Evolutionary conservation across 2,888 invertebrate genomes (phyloP).

Genomic region (Protodeltote pygarga): DNA sequence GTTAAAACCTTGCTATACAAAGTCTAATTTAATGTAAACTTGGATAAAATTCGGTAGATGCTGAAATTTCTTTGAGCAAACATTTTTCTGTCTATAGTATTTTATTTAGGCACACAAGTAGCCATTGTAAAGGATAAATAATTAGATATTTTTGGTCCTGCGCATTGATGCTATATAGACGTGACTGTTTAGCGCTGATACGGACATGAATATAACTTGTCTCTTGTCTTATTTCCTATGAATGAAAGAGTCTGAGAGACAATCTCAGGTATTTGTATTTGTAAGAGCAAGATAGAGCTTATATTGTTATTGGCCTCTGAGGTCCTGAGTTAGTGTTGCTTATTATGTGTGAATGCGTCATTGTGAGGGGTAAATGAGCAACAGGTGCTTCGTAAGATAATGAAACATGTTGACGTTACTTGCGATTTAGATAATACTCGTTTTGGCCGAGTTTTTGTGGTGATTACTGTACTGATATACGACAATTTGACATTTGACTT

Average conservation of each 20-base stretch:
- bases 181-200: conserved; percentile 36
- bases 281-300: conserved; percentile 53
- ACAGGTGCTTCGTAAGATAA: conserved; percentile 21
- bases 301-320: conserved; percentile 40
- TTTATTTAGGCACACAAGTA: conserved; percentile 1
- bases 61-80: no score
- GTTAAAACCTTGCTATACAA: no score
- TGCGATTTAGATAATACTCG: conserved; percentile 4
- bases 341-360: conserved; percentile 46
- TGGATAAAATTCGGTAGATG: no score
- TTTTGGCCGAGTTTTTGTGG: conserved; percentile 1
- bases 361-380: conserved; percentile 29
- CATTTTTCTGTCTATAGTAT: no score
- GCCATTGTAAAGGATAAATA: conserved; percentile 2
- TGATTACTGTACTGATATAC: no score
- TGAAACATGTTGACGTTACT: conserved; percentile 18
- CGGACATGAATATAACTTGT: conserved; percentile 33
- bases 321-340: conserved; percentile 36
- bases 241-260: conserved; percentile 39
- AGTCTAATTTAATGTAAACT: no score
- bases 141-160: conserved; percentile 30
- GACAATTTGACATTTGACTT: no score
- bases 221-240: conserved; percentile 40
- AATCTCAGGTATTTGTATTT: conserved; percentile 36
- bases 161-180: conserved; percentile 37